These are phyloP conservation scores for Cantharis rustica DNA, from an alignment of 2,888 invertebrate genomes.

Conservation along the genomic window DNA sequence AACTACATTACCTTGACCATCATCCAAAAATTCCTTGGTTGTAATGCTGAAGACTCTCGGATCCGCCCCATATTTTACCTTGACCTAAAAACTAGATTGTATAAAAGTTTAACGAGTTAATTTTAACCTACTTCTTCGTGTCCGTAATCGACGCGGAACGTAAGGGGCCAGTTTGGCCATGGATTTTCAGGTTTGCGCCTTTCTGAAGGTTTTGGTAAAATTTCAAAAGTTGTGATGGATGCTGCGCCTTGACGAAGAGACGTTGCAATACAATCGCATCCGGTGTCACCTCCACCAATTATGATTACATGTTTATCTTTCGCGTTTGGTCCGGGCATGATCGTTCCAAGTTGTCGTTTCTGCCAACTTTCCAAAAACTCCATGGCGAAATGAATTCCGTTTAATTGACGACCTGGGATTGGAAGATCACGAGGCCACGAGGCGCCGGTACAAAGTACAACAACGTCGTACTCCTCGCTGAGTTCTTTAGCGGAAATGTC, in stretches of 20 bases:
- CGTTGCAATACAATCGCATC: slow-evolving; percentile 98
- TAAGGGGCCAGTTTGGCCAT: slow-evolving; percentile 98
- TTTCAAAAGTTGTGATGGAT: slow-evolving; percentile 94
- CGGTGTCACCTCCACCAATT: slow-evolving; percentile 86
- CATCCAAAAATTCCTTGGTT: slow-evolving; percentile 93
- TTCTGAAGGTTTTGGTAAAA: slow-evolving; percentile 88
- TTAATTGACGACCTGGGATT: slow-evolving; percentile 78
- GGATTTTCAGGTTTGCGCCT: slow-evolving; percentile 88
- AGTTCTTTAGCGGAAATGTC: slow-evolving; percentile 80
- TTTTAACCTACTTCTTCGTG: slow-evolving; percentile 79
- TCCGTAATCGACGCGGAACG: slow-evolving; percentile 97
- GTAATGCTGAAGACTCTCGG: slow-evolving; percentile 92
- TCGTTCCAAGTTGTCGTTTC: slow-evolving; percentile 83
- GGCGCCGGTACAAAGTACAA: slow-evolving; percentile 90
- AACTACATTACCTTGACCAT: slow-evolving; percentile 85
- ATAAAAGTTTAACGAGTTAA: background rate
- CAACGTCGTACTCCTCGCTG: slow-evolving; percentile 75
- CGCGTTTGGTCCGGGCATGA: slow-evolving; percentile 68
- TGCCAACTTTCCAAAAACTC: slow-evolving; percentile 97
- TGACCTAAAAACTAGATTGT: slow-evolving; percentile 54
- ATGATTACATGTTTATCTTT: slow-evolving; percentile 94
- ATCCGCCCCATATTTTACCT: slow-evolving; percentile 88
- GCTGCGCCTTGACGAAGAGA: slow-evolving; percentile 91
- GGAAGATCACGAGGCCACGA: slow-evolving; percentile 95
- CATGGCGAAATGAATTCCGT: slow-evolving; percentile 97